phyloP scores from a whole-genome alignment of 35 echinoderm and acorn worm species.

The Lytechinus variegatus region DNA sequence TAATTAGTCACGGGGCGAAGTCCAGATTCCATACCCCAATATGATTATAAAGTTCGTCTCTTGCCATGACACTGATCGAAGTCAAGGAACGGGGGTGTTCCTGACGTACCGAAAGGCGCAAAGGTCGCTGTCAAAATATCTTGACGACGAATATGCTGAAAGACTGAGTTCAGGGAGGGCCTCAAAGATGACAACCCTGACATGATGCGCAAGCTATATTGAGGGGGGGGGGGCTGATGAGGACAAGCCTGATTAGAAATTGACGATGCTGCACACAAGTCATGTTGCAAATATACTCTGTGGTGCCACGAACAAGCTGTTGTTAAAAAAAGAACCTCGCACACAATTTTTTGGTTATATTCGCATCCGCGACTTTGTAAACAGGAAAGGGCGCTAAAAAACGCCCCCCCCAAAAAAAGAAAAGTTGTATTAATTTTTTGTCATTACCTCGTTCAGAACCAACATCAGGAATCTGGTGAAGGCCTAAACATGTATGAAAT shows the following conservation, averaged over 20 bases:
- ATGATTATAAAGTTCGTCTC: neutral
- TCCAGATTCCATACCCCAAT: conserved; percentile 9
- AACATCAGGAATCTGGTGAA: too few relatives aligned
- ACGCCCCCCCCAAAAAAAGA: too few relatives aligned
- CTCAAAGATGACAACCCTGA: too few relatives aligned
- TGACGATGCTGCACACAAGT: neutral
- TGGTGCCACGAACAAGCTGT: too few relatives aligned
- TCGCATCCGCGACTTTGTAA: too few relatives aligned
- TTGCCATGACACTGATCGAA: neutral
- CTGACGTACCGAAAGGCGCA: neutral
- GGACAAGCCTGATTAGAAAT: neutral
- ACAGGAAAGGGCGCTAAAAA: too few relatives aligned
- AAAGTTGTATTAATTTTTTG: too few relatives aligned
- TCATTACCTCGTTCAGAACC: too few relatives aligned
- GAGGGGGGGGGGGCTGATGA: neutral
- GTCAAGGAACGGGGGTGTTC: neutral
- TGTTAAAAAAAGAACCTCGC: too few relatives aligned
- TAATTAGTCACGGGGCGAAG: conserved; percentile 9
- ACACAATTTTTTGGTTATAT: too few relatives aligned
- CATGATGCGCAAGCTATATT: neutral
- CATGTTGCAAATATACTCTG: neutral
- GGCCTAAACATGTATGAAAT: too few relatives aligned
- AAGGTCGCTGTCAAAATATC: neutral
- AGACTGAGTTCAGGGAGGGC: neutral
- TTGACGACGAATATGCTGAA: neutral